Conservation (phyloP, 2,797 vertebrate genomes). For the Sebastes minor region DNA sequence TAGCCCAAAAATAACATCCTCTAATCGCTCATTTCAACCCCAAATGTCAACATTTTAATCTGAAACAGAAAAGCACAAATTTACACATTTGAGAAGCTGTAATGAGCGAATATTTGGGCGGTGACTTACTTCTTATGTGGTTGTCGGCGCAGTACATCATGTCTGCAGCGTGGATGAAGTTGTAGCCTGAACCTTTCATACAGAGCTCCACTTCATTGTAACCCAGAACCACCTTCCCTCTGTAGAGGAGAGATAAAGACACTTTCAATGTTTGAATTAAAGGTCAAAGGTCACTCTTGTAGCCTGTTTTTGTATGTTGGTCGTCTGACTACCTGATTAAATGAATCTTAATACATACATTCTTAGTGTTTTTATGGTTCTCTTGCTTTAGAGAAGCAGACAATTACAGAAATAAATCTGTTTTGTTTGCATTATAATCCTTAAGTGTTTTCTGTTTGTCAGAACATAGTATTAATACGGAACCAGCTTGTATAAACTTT, state of each 20-base stretch:
- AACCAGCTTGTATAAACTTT: neutral
- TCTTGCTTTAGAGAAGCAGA: too few relatives aligned
- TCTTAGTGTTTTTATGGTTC: neutral
- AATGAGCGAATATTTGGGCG: too few relatives aligned
- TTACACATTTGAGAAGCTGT: neutral
- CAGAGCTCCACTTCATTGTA: constrained; percentile 81
- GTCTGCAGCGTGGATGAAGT: constrained; percentile 84
- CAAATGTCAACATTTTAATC: neutral
- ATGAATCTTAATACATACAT: neutral
- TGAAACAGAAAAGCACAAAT: neutral
- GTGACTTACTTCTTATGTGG: constrained; percentile 78
- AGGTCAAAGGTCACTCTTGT: neutral
- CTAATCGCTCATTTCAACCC: neutral
- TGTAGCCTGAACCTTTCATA: constrained; percentile 80
- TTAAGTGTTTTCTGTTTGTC: neutral
- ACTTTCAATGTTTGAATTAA: neutral
- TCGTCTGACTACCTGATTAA: neutral
- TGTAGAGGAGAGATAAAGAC: neutral
- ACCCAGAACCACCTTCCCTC: constrained; percentile 75
- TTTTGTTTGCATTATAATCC: neutral
- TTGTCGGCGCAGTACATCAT: constrained; percentile 87
- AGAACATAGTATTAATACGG: neutral
- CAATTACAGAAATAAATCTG: neutral
- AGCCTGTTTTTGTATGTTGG: neutral
- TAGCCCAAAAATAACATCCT: neutral